Conservation (phyloP, 1,140 invertebrate species). For the Amphibalanus amphitrite region DNA sequence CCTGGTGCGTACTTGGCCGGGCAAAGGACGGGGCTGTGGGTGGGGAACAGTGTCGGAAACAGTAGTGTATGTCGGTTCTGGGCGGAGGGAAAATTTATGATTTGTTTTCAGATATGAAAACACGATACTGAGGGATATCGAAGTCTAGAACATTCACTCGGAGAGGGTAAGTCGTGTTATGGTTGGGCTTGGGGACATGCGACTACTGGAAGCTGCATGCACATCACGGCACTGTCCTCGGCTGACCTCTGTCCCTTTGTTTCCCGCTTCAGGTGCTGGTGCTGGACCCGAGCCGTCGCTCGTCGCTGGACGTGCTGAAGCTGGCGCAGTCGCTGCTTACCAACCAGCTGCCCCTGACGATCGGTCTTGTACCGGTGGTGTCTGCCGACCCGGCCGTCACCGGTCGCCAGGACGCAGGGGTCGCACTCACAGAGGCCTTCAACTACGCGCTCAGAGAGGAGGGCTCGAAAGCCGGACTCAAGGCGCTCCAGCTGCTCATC, state of each 20-base stretch:
- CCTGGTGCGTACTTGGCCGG: slow-evolving; percentile 37
- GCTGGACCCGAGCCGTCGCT: slow-evolving; percentile 59
- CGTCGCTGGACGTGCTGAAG: slow-evolving; percentile 54
- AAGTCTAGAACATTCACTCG: no score
- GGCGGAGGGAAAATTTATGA: no score
- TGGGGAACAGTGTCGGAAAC: no score
- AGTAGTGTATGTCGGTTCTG: no score
- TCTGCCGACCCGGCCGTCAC: slow-evolving; percentile 38
- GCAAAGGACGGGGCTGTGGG: no score
- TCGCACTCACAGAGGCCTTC: slow-evolving; percentile 76
- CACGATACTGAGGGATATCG: no score
- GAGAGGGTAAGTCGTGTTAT: no score
- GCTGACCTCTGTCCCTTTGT: no score
- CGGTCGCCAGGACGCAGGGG: slow-evolving; percentile 49
- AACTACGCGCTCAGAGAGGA: slow-evolving; percentile 75
- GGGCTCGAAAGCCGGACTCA: slow-evolving; percentile 24
- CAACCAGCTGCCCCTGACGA: slow-evolving; percentile 45
- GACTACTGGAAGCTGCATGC: no score
- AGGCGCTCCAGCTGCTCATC: slow-evolving; percentile 16
- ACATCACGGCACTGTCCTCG: no score
- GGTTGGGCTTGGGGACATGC: no score
- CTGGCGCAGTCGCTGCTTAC: slow-evolving; percentile 53
- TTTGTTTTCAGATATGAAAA: no score
- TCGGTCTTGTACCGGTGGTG: slow-evolving; percentile 78
- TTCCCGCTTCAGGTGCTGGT: slow-evolving; percentile 49